These are phyloP conservation scores for Pherbina coryleti DNA, from an alignment of 2,888 invertebrate species.

Conservation along the genomic window DNA sequence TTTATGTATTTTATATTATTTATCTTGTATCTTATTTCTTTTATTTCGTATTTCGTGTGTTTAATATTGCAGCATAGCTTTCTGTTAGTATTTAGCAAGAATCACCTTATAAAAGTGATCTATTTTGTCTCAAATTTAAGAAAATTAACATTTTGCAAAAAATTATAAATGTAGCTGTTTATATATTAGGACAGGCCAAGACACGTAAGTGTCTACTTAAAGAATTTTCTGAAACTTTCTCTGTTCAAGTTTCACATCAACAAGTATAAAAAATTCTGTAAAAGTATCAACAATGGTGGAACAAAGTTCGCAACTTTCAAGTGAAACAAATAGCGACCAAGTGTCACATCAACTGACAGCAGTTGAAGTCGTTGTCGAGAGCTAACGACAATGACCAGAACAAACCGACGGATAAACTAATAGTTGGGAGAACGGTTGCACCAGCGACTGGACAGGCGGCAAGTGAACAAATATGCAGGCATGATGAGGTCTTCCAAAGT, in stretches of 20 bases:
- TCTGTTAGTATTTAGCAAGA: too few relatives aligned
- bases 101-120: too few relatives aligned
- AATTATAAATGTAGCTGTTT: too few relatives aligned
- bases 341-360: constrained; percentile 36
- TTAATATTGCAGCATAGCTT: too few relatives aligned
- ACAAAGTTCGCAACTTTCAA: constrained; percentile 31
- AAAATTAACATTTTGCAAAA: too few relatives aligned
- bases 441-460: neutral
- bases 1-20: too few relatives aligned
- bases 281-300: neutral
- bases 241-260: neutral
- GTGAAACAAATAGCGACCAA: constrained; percentile 37
- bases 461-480: constrained; percentile 3
- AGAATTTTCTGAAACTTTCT: neutral
- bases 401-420: neutral
- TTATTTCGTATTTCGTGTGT: too few relatives aligned
- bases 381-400: constrained; percentile 1
- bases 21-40: too few relatives aligned
- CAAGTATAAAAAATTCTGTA: neutral
- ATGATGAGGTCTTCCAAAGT: neutral
- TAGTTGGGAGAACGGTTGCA: neutral
- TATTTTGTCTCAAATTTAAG: too few relatives aligned
- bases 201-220: neutral
- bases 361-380: constrained; percentile 14
- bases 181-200: neutral